Evolutionary conservation across 64 coral and sea anemone genomes (phyloP).

Genomic region (Actinia equina): DNA sequence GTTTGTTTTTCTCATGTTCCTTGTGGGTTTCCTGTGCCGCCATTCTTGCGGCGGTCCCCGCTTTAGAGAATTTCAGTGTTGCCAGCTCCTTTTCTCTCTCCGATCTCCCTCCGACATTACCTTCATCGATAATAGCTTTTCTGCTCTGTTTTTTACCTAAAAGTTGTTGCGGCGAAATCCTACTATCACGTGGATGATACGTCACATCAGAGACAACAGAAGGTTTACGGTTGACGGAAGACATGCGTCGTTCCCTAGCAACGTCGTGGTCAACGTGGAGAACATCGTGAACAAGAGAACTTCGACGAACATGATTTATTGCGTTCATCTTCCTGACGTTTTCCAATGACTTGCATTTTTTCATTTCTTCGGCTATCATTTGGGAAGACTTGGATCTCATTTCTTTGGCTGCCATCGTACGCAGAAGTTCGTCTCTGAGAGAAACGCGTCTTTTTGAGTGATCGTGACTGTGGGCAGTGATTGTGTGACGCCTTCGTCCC

Average conservation of each 20-base stretch:
- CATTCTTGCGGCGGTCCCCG: conserved; percentile 53
- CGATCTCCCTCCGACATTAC: background rate
- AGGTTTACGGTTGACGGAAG: conserved; percentile 1
- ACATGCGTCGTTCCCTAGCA: background rate
- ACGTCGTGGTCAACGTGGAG: conserved; percentile 13
- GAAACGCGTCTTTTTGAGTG: conserved; percentile 4
- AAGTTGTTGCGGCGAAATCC: background rate
- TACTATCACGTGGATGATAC: background rate
- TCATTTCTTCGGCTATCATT: conserved; percentile 30
- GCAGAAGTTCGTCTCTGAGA: conserved; percentile 44
- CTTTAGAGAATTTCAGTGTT: conserved; percentile 49
- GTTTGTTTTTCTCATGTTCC: conserved; percentile 21
- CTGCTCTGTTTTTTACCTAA: background rate
- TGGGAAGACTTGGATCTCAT: conserved; percentile 24
- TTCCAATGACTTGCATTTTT: conserved; percentile 14
- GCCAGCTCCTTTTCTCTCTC: conserved; percentile 34
- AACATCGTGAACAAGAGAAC: conserved; percentile 54
- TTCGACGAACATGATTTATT: conserved; percentile 2
- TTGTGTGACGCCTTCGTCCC: conserved; percentile 42
- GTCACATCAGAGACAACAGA: conserved; percentile 49
- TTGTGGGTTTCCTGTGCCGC: conserved; percentile 53
- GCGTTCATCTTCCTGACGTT: conserved; percentile 27
- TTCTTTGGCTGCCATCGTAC: conserved; percentile 31
- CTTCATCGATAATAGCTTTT: background rate
- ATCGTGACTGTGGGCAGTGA: background rate